Conservation (phyloP, 2,113 vertebrate genomes). For the Peucedramus taeniatus region DNA sequence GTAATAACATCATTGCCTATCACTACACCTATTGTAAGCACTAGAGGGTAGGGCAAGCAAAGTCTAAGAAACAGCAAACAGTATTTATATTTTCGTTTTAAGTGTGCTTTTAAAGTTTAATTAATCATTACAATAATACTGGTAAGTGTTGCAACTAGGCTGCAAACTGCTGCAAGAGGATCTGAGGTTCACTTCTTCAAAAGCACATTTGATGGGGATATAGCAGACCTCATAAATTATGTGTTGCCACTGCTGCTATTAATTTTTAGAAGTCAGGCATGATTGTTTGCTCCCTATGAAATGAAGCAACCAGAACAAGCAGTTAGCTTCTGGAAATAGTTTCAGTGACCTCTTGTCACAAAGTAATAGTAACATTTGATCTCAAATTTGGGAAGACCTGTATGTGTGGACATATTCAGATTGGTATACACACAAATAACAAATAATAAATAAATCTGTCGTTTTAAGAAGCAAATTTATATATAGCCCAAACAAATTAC, state of each 20-base stretch:
- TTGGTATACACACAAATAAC: background rate
- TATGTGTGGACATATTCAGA: background rate
- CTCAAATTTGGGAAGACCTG: background rate
- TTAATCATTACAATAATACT: background rate
- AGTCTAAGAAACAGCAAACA: background rate
- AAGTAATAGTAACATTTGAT: background rate
- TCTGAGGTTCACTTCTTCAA: background rate
- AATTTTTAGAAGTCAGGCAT: background rate
- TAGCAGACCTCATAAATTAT: background rate
- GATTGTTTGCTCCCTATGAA: background rate
- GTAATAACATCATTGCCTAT: background rate
- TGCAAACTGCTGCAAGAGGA: background rate
- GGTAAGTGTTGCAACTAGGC: background rate
- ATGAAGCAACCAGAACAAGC: background rate
- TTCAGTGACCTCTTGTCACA: background rate
- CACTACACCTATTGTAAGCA: background rate
- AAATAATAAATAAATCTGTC: too few species aligned
- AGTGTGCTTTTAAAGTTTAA: background rate
- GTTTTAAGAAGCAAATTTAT: background rate
- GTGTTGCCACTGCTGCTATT: background rate
- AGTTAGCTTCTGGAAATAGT: background rate
- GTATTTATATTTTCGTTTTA: background rate
- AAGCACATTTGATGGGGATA: fast-evolving
- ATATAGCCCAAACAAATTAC: background rate
- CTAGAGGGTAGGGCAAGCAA: background rate